Evolutionary conservation across 2,797 vertebrate species (phyloP), one percentile per base, ranked within the genome.

Genomic region (Adelosebastes latens): DNA sequence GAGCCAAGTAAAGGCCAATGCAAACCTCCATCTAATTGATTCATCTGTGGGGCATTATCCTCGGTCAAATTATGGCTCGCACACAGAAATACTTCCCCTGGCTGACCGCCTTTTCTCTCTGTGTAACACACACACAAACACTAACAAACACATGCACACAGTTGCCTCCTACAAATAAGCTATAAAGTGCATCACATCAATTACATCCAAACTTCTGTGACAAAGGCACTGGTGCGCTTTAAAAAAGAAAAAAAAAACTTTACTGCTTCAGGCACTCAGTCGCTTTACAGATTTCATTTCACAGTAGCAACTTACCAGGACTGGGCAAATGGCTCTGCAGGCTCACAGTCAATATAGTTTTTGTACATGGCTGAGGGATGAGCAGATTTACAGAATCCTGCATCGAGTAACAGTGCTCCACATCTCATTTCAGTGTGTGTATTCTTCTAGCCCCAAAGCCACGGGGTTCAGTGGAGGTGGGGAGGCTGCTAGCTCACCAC

Each of bases 281-380:
- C 6, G 24, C 83, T 72, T 83, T 70, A 78, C 78, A 83, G 81
- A 81, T 82, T 85, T 80, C 22, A 77, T 86, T 86, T 88, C 78
- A 80, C 80, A 83, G 84, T 63, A 75, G 20, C 65, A 78, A 61
- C 82, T 82, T 68, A 65, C 67, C 64, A 72, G 64, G 39, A 65
- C 75, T 63, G 77, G 64, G 59, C 62, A 73, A 82, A 76, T 67
- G 63, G 63, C 80, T 88, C 77, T 49, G 55, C 49, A 8, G 79
- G 81, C 5, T 65, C 79, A 78, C 69, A 80, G 83, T 86, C 78
- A 75, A 77, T 81, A 75, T 77, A 72, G 77, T 61, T 81, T 84
- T 74, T 81, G 61, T 77, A 82, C 66, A 56, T 65, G 68, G 58
- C 72, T 82, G 70, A 63, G 60, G 79, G 84, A 83, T 80, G 84